Conservation (phyloP, 2,113 vertebrate species). For the Scolopax mira region DNA sequence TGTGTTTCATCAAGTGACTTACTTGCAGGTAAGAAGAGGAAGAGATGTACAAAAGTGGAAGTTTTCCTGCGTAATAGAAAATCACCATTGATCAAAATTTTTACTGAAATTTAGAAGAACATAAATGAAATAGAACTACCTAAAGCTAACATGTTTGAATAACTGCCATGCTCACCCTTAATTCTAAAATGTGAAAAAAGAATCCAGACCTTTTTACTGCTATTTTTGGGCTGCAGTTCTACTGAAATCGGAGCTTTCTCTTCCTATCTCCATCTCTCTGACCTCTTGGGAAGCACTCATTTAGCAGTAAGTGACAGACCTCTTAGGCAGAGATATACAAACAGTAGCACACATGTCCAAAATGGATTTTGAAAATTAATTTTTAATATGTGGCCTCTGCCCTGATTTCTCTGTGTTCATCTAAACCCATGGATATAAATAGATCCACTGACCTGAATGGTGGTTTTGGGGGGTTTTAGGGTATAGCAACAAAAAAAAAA, state of each 20-base stretch:
- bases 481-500: neutral
- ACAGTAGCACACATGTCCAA: rapidly evolving
- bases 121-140: neutral
- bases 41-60: neutral
- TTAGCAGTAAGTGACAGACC: neutral
- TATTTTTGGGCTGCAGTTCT: neutral
- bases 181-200: neutral
- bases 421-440: neutral
- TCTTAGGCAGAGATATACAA: neutral
- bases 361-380: neutral
- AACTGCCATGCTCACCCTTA: neutral
- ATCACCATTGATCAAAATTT: neutral
- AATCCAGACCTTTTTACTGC: neutral
- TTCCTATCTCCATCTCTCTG: neutral
- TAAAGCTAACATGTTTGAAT: neutral
- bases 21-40: neutral
- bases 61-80: neutral
- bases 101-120: neutral
- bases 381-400: neutral
- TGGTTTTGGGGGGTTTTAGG: neutral
- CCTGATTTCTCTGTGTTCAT: neutral
- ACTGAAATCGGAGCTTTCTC: neutral
- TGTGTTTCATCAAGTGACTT: neutral
- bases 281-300: neutral
- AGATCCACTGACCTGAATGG: neutral